Evolutionary conservation across 2,888 invertebrate species (phyloP).

Genomic region (Drosophila anomelani): DNA sequence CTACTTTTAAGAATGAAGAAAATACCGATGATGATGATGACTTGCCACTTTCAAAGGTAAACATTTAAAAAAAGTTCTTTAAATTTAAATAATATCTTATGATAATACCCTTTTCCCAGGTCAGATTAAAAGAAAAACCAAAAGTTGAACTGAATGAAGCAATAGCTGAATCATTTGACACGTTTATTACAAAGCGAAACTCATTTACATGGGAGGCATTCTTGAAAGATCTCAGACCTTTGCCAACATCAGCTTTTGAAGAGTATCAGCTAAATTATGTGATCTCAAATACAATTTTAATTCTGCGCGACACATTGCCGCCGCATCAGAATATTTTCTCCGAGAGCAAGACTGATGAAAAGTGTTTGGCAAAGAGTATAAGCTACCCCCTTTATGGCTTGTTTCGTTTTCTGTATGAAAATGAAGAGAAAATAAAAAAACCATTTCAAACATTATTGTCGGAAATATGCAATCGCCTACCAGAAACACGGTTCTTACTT

Average conservation of each 20-base stretch:
- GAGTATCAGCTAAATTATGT: conserved; percentile 84
- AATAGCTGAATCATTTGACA: conserved; percentile 84
- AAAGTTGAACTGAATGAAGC: conserved; percentile 84
- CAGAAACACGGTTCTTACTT: conserved; percentile 93
- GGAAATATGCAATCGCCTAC: conserved; percentile 90
- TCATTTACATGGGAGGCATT: conserved; percentile 83
- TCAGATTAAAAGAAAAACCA: conserved; percentile 85
- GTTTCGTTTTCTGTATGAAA: conserved; percentile 92
- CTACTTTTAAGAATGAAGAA: conserved; percentile 81
- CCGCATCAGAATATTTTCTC: conserved; percentile 85
- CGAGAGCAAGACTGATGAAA: conserved; percentile 87
- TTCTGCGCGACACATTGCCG: conserved; percentile 83
- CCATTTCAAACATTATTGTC: conserved; percentile 91
- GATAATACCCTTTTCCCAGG: conserved; percentile 57
- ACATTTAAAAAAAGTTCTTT: neutral
- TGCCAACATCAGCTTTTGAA: conserved; percentile 82
- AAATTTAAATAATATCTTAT: neutral
- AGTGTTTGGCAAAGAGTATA: conserved; percentile 89
- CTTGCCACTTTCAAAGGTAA: conserved; percentile 91
- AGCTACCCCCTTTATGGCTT: conserved; percentile 94
- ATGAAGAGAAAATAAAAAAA: conserved; percentile 90
- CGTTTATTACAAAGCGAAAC: conserved; percentile 82
- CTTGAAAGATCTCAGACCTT: conserved; percentile 83
- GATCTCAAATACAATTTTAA: conserved; percentile 82
- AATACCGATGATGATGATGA: conserved; percentile 87